Evolutionary conservation across 2,797 vertebrate species (phyloP), one percentile per base, ranked within the genome.

Genomic region (Brachyalestes nurse): DNA sequence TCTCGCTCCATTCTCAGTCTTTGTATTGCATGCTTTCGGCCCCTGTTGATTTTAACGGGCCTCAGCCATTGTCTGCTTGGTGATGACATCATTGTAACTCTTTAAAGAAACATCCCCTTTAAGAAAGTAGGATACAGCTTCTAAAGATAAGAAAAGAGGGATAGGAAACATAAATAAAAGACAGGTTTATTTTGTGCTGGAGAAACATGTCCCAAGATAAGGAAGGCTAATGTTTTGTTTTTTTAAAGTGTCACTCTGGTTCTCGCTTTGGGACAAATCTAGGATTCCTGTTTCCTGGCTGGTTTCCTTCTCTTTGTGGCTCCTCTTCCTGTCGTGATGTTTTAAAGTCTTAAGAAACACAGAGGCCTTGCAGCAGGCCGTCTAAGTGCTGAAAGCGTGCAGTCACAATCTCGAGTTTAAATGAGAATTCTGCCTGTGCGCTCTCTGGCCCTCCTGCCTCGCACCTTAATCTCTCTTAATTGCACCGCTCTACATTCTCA

Each of bases 401-500:
- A 57, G 62, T 83, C 77, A 71, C 34, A 21, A 14, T 28, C 51
- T 45, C n/a, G 53, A 47, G 4, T 19, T 45, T 64, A 17, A 51
- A 65, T 51, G 66, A 75, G 70, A 71, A 25, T 70, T 62, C 28
- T 28, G 13, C 49, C 67, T n/a, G 69, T 25, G 42, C 25, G 40
- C 61, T 71, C 57, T 67, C 42, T 25, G 25, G 83, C 78, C 83
- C 79, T 90, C 86, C 86, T 83, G 86, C 81, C 1, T 57, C 74
- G 86, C 83, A 84, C 82, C 86, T 82, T 93, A 92, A 93, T 93
- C 92, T 90, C 76, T 82, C 13, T 0, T 93, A 91, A 94, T 93
- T 92, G 89, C 78, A 77, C 61, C 83, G 7, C 38, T 34, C 55
- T 66, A 61, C 77, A 60, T 73, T 70, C 75, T 78, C 78, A 58